These are phyloP conservation scores for Amazona guildingii DNA, from an alignment of 2,113 vertebrate genomes.

Conservation along the genomic window DNA sequence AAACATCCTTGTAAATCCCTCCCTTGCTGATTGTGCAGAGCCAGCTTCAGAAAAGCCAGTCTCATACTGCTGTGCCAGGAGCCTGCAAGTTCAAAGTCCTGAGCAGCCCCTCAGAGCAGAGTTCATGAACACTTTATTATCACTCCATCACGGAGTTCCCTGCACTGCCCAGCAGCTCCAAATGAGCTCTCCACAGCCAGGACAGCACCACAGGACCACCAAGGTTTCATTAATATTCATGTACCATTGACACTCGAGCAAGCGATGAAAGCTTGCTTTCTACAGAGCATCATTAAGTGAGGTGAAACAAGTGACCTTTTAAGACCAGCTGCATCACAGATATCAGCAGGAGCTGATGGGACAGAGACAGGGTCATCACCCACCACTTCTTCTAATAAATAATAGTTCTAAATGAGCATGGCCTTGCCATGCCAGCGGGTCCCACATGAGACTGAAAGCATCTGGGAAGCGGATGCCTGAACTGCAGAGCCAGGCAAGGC, in stretches of 20 bases:
- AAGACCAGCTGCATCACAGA: not conserved
- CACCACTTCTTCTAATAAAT: not conserved
- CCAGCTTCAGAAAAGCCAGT: not conserved
- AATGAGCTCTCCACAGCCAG: not conserved
- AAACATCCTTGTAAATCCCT: fast-evolving
- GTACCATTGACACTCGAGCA: slow-evolving; percentile 45
- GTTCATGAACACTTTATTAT: slow-evolving; percentile 58
- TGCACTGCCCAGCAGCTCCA: slow-evolving; percentile 27
- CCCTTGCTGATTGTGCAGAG: not conserved
- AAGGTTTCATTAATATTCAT: slow-evolving; percentile 76
- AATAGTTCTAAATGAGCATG: not conserved
- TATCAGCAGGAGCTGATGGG: not conserved
- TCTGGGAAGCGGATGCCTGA: not conserved
- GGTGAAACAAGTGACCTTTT: slow-evolving; percentile 54
- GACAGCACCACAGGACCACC: slow-evolving; percentile 41
- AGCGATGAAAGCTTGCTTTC: slow-evolving; percentile 58
- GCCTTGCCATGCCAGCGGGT: not conserved
- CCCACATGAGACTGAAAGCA: not conserved
- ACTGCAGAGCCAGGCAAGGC: not conserved
- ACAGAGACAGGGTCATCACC: not conserved
- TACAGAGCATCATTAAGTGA: slow-evolving; percentile 64
- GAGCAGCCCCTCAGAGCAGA: not conserved
- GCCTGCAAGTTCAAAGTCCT: not conserved
- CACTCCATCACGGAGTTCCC: slow-evolving; percentile 38
- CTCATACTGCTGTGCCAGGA: not conserved